Evolutionary conservation across 2,797 vertebrate genomes (phyloP).

Genomic region (Premnoplex brunnescens): DNA sequence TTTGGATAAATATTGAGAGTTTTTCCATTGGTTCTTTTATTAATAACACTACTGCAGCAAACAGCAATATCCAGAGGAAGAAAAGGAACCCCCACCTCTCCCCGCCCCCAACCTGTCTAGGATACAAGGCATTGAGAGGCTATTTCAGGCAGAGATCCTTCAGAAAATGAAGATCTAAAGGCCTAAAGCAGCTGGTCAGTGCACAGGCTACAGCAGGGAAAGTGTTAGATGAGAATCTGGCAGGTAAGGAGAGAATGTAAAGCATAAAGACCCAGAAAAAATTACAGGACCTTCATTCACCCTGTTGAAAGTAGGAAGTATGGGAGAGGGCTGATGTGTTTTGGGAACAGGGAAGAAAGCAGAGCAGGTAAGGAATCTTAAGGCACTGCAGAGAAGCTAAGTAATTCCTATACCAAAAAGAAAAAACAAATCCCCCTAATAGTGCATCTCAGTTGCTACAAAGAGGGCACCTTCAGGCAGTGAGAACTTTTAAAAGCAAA

Average conservation of each 20-base stretch:
- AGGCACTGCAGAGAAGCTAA: not conserved
- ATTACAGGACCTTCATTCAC: not conserved
- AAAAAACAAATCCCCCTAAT: not conserved
- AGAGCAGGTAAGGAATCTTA: not conserved
- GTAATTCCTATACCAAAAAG: not conserved
- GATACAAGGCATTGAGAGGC: not conserved
- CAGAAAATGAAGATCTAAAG: not conserved
- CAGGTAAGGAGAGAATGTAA: not conserved
- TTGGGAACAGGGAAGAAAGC: not conserved
- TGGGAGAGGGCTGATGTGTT: not conserved
- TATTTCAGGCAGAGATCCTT: slow-evolving; percentile 18
- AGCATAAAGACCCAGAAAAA: not conserved
- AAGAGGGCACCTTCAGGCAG: not conserved
- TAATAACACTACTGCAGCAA: not conserved
- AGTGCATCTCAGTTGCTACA: not conserved
- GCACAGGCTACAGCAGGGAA: not conserved
- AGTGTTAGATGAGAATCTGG: not conserved
- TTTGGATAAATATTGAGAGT: not conserved
- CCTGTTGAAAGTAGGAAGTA: not conserved
- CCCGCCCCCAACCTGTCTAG: not conserved
- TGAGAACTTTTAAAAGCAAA: not conserved
- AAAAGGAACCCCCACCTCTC: not conserved
- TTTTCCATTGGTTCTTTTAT: slow-evolving; percentile 7
- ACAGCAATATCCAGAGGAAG: not conserved
- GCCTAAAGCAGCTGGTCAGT: not conserved